Percentiles rank a stretch among this genome's conserved stretches.
Evolutionary conservation across 2,797 vertebrate species (phyloP).

Genomic region (Trachurus trachurus): DNA sequence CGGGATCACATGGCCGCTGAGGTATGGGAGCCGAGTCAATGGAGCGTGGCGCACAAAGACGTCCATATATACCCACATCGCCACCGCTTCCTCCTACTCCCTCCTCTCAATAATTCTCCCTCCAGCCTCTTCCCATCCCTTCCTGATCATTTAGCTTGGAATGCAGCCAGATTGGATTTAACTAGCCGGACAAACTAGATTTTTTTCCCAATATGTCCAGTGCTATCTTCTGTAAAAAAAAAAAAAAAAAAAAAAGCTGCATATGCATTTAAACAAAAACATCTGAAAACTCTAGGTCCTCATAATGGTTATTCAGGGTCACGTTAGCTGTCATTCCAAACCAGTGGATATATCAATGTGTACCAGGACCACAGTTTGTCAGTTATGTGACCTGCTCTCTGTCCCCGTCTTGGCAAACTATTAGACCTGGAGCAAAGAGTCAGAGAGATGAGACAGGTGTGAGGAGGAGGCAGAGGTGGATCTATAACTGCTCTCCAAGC

Average conservation of each 20-base stretch:
- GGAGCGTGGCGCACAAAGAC: constrained; percentile 86
- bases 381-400: constrained; percentile 77
- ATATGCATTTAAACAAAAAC: neutral
- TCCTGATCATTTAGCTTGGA: constrained; percentile 71
- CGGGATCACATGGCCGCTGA: constrained; percentile 89
- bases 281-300: neutral
- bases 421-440: constrained; percentile 78
- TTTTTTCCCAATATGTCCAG: constrained; percentile 19
- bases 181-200: constrained; percentile 51
- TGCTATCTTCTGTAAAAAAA: neutral
- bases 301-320: neutral
- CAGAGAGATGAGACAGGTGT: constrained; percentile 75
- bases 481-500: constrained; percentile 78
- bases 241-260: neutral
- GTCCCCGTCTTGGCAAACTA: constrained; percentile 72
- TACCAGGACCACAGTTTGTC: constrained; percentile 42
- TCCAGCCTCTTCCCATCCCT: constrained; percentile 49
- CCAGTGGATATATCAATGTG: constrained; percentile 22
- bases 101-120: constrained; percentile 55
- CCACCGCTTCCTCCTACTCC: constrained; percentile 85
- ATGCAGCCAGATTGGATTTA: constrained; percentile 67
- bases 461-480: constrained; percentile 73
- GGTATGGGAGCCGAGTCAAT: constrained; percentile 88
- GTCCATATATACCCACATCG: constrained; percentile 80
- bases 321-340: constrained; percentile 13